Evolutionary conservation across 1,140 invertebrate genomes (phyloP), one percentile per base, ranked within the genome.

Genomic region (Catajapyx aquilonaris): DNA sequence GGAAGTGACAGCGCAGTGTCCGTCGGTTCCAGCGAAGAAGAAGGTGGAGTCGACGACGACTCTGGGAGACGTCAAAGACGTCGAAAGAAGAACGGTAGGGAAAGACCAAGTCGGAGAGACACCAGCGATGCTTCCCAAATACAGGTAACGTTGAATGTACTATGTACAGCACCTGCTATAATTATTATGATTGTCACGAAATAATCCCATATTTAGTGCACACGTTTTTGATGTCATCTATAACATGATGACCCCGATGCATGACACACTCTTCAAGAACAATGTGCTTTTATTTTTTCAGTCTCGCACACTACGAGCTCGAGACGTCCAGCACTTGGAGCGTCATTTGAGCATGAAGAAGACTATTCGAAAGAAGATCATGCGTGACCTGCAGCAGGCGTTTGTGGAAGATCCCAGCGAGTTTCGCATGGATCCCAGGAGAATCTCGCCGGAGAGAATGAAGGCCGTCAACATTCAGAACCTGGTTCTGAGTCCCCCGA

Each of bases 261-360:
- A n/a, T n/a, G n/a, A n/a, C n/a, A n/a, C n/a, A n/a, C n/a, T n/a
- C n/a, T n/a, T n/a, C n/a, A n/a, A n/a, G n/a, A n/a, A n/a, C n/a
- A n/a, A n/a, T n/a, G n/a, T n/a, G n/a, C n/a, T n/a, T n/a, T n/a
- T n/a, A n/a, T 20, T 23, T 32, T 21, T 41, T 39, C 35, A 42
- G 34, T 19, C 37, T 38, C 36, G 67, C 42, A 66, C 66, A 2
- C 56, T 71, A 40, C 63, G 64, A 5, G 73, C 73, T 43, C 69
- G 65, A 15, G 73, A 78, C 49, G 69, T 77, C 15, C 76, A 79
- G 50, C 77, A 78, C 7, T 54, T 83, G 28, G 79, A 83, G 48
- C 61, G 76, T 40, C 77, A 81, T 52, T 59, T 83, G 37, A 81
- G 77, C 42, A 83, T 83, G 79, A 83, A 83, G 59, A 83, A 83